phyloP scores from a whole-genome alignment of 1,140 invertebrate genomes.

The Pemphigus obesinymphae region DNA sequence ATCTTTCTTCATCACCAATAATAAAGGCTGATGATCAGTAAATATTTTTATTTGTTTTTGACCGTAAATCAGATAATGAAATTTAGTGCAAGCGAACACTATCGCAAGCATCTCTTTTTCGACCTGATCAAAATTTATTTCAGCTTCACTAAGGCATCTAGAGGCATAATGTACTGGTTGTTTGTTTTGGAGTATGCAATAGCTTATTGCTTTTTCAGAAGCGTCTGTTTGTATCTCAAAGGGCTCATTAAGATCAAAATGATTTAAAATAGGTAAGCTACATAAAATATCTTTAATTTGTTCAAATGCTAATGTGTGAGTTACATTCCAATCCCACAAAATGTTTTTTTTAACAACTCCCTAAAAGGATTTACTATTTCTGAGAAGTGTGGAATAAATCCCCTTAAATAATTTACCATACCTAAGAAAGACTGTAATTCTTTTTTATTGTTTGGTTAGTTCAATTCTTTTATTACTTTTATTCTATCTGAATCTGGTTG shows the following conservation, averaged over 20 bases:
- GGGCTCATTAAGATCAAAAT: constrained; percentile 47
- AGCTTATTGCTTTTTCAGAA: constrained; percentile 49
- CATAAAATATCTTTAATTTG: constrained; percentile 48
- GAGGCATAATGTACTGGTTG: constrained; percentile 49
- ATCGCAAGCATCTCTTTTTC: no score
- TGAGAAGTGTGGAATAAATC: constrained; percentile 48
- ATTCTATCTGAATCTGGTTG: constrained; percentile 49
- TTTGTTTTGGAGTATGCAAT: constrained; percentile 48
- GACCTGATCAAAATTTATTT: no score
- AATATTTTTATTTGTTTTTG: no score
- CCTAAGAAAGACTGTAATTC: constrained; percentile 52
- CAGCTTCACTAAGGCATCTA: constrained; percentile 48
- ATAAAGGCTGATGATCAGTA: no score
- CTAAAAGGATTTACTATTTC: constrained; percentile 45
- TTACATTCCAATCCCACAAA: no score
- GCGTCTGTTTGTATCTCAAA: no score
- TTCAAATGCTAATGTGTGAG: constrained; percentile 48
- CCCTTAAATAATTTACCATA: constrained; percentile 50
- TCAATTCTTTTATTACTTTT: constrained; percentile 48
- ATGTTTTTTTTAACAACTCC: constrained; percentile 47
- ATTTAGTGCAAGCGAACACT: no score
- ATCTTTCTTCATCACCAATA: no score
- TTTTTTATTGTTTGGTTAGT: constrained; percentile 46
- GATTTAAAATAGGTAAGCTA: constrained; percentile 46
- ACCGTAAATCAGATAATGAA: no score